phyloP scores from a whole-genome alignment of 2,797 vertebrate species.

The Peromyscus nudipes region DNA sequence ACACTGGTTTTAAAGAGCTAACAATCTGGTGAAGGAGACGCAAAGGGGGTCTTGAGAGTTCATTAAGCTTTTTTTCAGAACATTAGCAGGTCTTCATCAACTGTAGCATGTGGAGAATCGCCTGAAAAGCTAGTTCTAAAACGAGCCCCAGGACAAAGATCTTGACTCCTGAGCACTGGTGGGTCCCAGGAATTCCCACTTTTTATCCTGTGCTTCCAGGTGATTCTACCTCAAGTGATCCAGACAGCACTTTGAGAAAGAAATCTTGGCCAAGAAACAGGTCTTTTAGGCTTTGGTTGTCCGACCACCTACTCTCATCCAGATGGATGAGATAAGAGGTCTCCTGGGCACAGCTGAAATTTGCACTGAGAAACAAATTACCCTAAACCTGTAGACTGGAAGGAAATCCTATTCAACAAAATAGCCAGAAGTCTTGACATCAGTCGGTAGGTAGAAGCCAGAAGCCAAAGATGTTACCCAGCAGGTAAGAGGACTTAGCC shows the following conservation, averaged over 20 bases:
- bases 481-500: not conserved
- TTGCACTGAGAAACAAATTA: not conserved
- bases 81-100: not conserved
- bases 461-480: not conserved
- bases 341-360: not conserved
- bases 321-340: not conserved
- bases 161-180: not conserved
- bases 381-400: not conserved
- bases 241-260: not conserved
- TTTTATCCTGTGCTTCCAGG: not conserved
- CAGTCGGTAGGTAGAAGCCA: not conserved
- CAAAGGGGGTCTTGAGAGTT: not conserved
- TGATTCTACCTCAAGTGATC: not conserved
- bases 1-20: slow-evolving; percentile 29
- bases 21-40: not conserved
- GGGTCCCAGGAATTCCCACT: not conserved
- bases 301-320: not conserved
- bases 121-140: slow-evolving; percentile 4
- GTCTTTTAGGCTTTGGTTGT: not conserved
- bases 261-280: not conserved
- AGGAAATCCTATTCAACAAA: slow-evolving; percentile 14
- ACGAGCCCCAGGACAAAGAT: not conserved
- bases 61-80: not conserved
- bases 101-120: not conserved
- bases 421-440: not conserved